Percentiles rank a stretch among this genome's conserved stretches.
phyloP scores from a whole-genome alignment of 2,888 invertebrate genomes.

The Autographa pulchrina region DNA sequence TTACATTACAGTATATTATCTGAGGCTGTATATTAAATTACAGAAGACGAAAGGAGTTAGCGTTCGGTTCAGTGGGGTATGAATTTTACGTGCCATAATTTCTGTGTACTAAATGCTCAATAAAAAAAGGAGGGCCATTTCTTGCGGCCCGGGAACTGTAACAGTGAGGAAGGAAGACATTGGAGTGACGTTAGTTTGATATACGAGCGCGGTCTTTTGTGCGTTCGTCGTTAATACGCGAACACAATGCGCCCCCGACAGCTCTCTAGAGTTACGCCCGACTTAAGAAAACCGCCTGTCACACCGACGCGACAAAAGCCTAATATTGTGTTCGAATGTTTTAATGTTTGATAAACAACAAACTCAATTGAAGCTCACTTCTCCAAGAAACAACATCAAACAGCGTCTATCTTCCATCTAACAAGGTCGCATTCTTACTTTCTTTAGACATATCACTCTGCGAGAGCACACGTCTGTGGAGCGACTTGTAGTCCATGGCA shows the following conservation, averaged over 20 bases:
- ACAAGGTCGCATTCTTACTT: too few relatives aligned
- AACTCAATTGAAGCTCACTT: too few relatives aligned
- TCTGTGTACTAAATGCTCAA: constrained; percentile 82
- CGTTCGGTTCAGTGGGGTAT: constrained; percentile 63
- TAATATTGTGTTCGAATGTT: constrained; percentile 13
- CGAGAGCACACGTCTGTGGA: too few relatives aligned
- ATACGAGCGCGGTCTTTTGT: constrained; percentile 87
- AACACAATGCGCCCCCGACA: constrained; percentile 83
- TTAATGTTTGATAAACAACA: neutral
- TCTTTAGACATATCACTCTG: too few relatives aligned
- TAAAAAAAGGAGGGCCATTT: constrained; percentile 83
- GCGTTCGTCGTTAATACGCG: constrained; percentile 85
- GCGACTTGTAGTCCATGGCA: too few relatives aligned
- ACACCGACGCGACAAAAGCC: constrained; percentile 65
- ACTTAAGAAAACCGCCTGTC: constrained; percentile 75
- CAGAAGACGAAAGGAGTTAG: constrained; percentile 54
- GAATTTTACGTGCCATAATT: constrained; percentile 83
- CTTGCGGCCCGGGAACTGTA: constrained; percentile 79
- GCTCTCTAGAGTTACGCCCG: constrained; percentile 80
- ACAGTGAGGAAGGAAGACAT: constrained; percentile 87
- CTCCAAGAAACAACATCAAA: too few relatives aligned
- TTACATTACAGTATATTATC: too few relatives aligned
- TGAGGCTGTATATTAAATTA: too few relatives aligned
- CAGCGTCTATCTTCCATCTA: too few relatives aligned
- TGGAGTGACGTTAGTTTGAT: constrained; percentile 89